Percentiles rank a stretch among this genome's conserved stretches.
These are phyloP conservation scores for Sitta carolinensis DNA, from an alignment of 2,797 vertebrate species.

Conservation along the genomic window DNA sequence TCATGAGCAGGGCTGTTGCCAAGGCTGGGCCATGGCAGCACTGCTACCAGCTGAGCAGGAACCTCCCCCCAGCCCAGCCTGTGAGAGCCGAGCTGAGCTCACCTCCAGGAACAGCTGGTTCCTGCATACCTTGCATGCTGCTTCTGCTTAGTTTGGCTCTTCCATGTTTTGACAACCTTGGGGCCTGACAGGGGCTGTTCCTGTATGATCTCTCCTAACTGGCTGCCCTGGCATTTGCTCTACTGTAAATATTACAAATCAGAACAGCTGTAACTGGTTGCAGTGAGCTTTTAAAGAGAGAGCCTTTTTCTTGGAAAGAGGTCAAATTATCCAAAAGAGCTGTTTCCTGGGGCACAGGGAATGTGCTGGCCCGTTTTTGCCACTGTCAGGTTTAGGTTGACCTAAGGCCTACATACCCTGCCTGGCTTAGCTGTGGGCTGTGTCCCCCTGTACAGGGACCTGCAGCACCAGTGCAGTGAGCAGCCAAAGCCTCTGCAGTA, in stretches of 20 bases:
- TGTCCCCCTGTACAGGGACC: background rate
- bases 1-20: rapidly evolving
- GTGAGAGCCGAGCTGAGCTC: background rate
- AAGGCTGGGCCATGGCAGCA: background rate
- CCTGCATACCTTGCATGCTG: background rate
- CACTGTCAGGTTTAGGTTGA: background rate
- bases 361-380: background rate
- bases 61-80: background rate
- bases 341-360: background rate
- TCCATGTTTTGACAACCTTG: background rate
- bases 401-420: background rate
- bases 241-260: background rate
- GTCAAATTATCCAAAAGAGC: background rate
- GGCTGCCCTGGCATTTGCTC: background rate
- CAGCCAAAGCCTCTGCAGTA: background rate
- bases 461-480: background rate
- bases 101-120: background rate
- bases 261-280: background rate
- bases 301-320: background rate
- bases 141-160: slow-evolving; percentile 20
- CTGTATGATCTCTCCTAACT: background rate
- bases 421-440: background rate
- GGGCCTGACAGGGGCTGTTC: background rate
- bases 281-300: background rate
- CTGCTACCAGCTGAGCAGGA: background rate